Percentiles rank a stretch among this genome's conserved stretches.
Evolutionary conservation across 2,888 invertebrate species (phyloP).

Genomic region (Gandaritis pyraliata): DNA sequence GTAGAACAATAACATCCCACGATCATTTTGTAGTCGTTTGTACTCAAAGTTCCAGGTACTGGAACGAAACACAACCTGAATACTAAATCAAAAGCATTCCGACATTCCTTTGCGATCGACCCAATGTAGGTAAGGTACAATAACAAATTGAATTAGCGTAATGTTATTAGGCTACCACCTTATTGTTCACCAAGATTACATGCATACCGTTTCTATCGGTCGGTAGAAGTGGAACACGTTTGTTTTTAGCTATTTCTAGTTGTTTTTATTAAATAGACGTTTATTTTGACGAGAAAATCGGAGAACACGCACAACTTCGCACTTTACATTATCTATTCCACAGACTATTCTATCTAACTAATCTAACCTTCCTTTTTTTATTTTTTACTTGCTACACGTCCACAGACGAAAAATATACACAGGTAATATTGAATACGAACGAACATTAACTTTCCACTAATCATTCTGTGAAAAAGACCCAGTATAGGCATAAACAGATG

Average conservation of each 20-base stretch:
- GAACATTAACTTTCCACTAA: too few species aligned
- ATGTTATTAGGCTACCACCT: slow-evolving; percentile 47
- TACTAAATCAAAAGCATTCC: slow-evolving; percentile 65
- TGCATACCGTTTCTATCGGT: slow-evolving; percentile 21
- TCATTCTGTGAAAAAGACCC: too few species aligned
- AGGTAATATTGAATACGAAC: too few species aligned
- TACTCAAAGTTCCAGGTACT: slow-evolving; percentile 51
- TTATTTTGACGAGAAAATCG: slow-evolving; percentile 27
- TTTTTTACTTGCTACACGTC: too few species aligned
- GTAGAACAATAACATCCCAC: slow-evolving; percentile 52
- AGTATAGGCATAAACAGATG: too few species aligned
- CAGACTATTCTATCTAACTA: too few species aligned
- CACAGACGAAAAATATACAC: too few species aligned
- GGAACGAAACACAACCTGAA: slow-evolving; percentile 64
- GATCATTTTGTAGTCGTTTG: slow-evolving; percentile 47
- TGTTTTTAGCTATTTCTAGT: slow-evolving; percentile 18
- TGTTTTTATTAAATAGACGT: too few species aligned
- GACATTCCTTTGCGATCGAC: slow-evolving; percentile 62
- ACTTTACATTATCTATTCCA: too few species aligned
- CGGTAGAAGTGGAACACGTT: slow-evolving; percentile 17
- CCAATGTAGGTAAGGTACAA: slow-evolving; percentile 47
- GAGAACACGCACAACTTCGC: slow-evolving; percentile 2
- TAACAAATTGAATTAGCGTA: slow-evolving; percentile 66
- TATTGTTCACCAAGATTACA: slow-evolving; percentile 18
- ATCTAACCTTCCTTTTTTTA: too few species aligned